phyloP scores from a whole-genome alignment of 2,888 invertebrate genomes.

The Oligia strigilis region DNA sequence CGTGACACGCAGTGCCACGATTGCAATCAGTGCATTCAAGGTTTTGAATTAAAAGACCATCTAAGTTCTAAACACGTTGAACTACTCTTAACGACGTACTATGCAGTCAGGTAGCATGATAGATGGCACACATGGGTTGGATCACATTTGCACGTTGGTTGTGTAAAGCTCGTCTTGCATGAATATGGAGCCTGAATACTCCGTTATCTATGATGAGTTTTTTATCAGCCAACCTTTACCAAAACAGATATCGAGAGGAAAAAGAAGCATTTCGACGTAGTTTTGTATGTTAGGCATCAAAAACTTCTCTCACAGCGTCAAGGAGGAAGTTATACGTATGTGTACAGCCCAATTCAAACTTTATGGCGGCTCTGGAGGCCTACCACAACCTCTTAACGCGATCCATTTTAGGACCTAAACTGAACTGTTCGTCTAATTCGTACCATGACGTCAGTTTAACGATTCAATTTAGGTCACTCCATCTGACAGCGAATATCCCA shows the following conservation, averaged over 20 bases:
- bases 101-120: conserved; percentile 48
- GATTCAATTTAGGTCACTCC: no score
- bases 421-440: no score
- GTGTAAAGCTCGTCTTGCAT: conserved; percentile 44
- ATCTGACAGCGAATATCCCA: no score
- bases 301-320: neutral
- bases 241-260: neutral
- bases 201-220: neutral
- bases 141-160: conserved; percentile 55
- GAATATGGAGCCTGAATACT: conserved; percentile 14
- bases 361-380: no score
- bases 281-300: neutral
- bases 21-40: neutral
- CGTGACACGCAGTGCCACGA: neutral
- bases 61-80: conserved; percentile 6
- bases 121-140: conserved; percentile 62
- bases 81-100: conserved; percentile 7
- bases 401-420: no score
- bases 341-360: no score
- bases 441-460: no score
- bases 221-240: neutral
- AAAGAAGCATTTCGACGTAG: neutral
- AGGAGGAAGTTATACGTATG: neutral
- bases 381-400: no score
- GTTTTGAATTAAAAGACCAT: conserved; percentile 14